Percentiles rank a stretch among this genome's conserved stretches.
Conservation (phyloP, 2,888 invertebrate genomes). For the Stratiomys singularior region DNA sequence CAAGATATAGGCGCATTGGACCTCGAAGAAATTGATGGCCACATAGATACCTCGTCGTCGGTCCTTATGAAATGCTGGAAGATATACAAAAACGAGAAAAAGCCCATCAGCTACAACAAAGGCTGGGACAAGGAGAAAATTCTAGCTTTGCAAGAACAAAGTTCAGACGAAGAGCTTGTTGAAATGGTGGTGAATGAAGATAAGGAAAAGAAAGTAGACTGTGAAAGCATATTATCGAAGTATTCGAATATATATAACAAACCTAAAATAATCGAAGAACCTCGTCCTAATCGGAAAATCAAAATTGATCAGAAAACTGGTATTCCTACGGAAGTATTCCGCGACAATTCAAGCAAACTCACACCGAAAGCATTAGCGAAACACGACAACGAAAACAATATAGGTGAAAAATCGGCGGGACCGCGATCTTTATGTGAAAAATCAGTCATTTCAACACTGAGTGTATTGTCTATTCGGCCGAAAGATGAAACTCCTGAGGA, state of each 20-base stretch:
- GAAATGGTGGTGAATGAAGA: constrained; percentile 72
- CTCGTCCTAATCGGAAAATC: constrained; percentile 71
- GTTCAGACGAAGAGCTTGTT: constrained; percentile 71
- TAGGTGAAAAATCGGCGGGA: constrained; percentile 61
- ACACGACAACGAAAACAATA: constrained; percentile 68
- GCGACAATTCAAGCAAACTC: constrained; percentile 68
- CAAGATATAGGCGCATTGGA: constrained; percentile 90
- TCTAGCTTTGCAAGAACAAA: constrained; percentile 63
- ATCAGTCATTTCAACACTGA: constrained; percentile 75
- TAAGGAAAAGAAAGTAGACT: constrained; percentile 83
- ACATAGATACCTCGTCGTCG: constrained; percentile 68
- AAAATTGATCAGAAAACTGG: constrained; percentile 79
- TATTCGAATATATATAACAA: constrained; percentile 93
- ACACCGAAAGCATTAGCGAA: constrained; percentile 76
- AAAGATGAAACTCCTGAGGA: constrained; percentile 84
- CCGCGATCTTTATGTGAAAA: constrained; percentile 71
- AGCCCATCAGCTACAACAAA: constrained; percentile 69
- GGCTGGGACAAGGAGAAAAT: constrained; percentile 67
- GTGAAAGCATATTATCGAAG: constrained; percentile 89
- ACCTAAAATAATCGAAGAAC: constrained; percentile 85
- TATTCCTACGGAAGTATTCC: constrained; percentile 75
- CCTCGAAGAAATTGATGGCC: constrained; percentile 86
- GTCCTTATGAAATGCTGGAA: constrained; percentile 77
- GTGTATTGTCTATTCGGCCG: constrained; percentile 75
- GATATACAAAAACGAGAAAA: constrained; percentile 75